Base-by-base conservation (phyloP, 2,888 invertebrate genomes). In the Drosophila rellima region DNA sequence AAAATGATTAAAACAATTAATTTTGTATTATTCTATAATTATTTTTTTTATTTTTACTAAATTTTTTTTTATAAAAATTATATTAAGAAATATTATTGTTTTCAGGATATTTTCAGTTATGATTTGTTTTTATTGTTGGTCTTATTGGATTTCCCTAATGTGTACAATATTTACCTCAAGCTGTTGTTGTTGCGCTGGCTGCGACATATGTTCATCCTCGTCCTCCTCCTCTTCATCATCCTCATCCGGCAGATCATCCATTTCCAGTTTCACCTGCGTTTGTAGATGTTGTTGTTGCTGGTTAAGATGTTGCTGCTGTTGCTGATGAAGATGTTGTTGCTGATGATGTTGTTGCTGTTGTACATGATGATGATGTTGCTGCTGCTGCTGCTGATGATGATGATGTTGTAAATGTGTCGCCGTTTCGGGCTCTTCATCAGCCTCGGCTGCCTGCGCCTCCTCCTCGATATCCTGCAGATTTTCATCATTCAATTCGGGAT, bases 391-490 rank as follows among this genome's bases (percentile, higher is more conserved):
- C 3, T 55, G 64, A 0, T 70, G 74, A 0, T 74, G 75, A 3
- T 71, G 67, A 0, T 72, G 78, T 6, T 74, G 85, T 54, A 73
- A 56, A 57, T 78, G 82, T 42, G 77, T 18, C 6, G 74, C 67
- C 59, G 82, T 61, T 50, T 85, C 88, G 0, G 85, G 89, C 47
- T 89, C 91, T 42, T 90, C 91, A 15, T 90, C 91, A 6, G 88
- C 90, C 68, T 91, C 91, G 7, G 90, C 88, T 35, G 89, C 91
- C 70, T 91, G 90, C 23, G 88, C 91, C 68, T 91, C 92, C 62
- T 91, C 91, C 52, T 91, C 91, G 20, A 91, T 90, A 52, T 91
- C 92, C 75, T 91, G 92, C 23, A 91, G 61, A 62, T 91, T 91
- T 62, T 90, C 91, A 78, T 91, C 90, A 45, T 92, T 90, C 5